phyloP scores from a whole-genome alignment of 2,888 invertebrate genomes.

The Cheilosia urbana region DNA sequence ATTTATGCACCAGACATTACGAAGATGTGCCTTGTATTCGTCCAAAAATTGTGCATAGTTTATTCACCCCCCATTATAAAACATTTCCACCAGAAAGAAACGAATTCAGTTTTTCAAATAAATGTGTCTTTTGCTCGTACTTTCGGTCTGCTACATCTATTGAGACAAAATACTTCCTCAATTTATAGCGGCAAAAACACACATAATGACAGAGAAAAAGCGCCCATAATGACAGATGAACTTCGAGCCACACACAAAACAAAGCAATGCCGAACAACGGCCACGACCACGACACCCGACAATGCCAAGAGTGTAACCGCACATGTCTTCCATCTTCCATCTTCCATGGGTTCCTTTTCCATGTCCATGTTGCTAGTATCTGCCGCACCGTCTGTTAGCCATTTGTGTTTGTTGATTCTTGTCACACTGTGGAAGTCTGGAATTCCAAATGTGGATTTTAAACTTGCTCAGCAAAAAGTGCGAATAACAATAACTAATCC shows the following conservation, averaged over 20 bases:
- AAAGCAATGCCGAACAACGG: neutral
- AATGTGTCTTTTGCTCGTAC: neutral
- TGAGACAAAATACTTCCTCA: conserved; percentile 18
- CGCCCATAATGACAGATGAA: conserved; percentile 68
- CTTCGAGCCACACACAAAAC: conserved; percentile 51
- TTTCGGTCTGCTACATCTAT: conserved; percentile 20
- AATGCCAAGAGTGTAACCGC: conserved; percentile 11
- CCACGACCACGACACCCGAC: conserved; percentile 11
- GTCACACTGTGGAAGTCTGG: conserved; percentile 31
- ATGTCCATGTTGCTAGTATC: neutral
- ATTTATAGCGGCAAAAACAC: conserved; percentile 44
- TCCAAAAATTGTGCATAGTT: conserved; percentile 2
- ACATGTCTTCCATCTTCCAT: conserved; percentile 12
- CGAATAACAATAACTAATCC: conserved; percentile 42
- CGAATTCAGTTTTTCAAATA: conserved; percentile 7
- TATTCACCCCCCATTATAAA: conserved; percentile 29
- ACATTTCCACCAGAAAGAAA: conserved; percentile 29
- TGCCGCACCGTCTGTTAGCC: conserved; percentile 26
- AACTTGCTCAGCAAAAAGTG: conserved; percentile 47
- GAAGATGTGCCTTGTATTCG: neutral
- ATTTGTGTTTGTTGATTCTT: conserved; percentile 49
- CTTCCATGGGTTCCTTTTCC: conserved; percentile 10
- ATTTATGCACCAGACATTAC: too few species aligned
- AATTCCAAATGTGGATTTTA: conserved; percentile 48
- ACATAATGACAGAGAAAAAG: conserved; percentile 58